Base-by-base conservation (phyloP, 2,888 invertebrate species). In the Hirtodrosophila alboralis region DNA sequence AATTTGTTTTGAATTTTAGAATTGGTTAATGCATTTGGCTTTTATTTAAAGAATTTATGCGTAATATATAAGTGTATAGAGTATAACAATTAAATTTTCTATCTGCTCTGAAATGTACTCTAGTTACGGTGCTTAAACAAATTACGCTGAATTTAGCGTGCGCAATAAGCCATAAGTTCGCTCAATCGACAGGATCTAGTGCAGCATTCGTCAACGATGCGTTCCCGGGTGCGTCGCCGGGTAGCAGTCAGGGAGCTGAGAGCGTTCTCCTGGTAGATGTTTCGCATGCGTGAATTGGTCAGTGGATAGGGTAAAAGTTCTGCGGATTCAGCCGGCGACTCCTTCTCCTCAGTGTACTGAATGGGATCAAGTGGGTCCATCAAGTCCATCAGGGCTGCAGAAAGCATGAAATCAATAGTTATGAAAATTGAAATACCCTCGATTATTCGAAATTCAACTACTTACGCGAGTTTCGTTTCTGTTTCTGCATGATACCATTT, bases 141-240 rank as follows among this genome's bases (percentile, higher is more conserved):
- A 18, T 14, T 44, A 5, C 1, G 23, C 0, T 1, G 13, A 13
- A 28, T 18, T 27, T 73, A 68, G 41, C n/a, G n/a, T n/a, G 37
- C 58, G 23, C 78, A 79, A 54, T 79, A 79, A 10, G 54, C 58
- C 1, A 1, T 13, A 6, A 79, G 57, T 9, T 69, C 65, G 1
- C 0, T 0, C 0, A 43, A 9, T 3, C 12, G 1, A 10, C 79
- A 79, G 1, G 54, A 10, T 3, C 58, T 16, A 4, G 14, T 23
- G 65, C 79, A 79, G 52, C 79, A 79, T 13, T 80, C 62, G 1
- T 79, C 65, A 21, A 80, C 84, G 10, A 79, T 79, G 3, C 65
- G 67, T 1, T 48, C 18, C 0, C 85, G 64, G 7, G 75, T 74
- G 51, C 69, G 79, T n/a, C 86, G 65, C 4, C 76, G 34, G 8